Percentiles rank a stretch among this genome's conserved stretches.
Conservation (phyloP, 2,888 invertebrate genomes). For the Brachyptera risi region DNA sequence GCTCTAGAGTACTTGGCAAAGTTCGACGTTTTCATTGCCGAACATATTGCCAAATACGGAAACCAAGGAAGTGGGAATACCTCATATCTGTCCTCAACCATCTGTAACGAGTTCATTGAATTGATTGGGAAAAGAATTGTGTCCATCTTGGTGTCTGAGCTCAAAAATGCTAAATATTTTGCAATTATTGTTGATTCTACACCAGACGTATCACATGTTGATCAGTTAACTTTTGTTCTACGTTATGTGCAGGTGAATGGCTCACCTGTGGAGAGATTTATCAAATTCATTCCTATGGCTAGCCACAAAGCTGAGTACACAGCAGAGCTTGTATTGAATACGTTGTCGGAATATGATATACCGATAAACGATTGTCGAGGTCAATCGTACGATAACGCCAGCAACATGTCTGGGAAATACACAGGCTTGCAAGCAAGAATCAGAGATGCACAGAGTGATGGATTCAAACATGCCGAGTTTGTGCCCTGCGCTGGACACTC, state of each 20-base stretch:
- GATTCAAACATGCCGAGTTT: slow-evolving; percentile 14
- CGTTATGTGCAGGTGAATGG: slow-evolving; percentile 20
- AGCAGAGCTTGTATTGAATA: not conserved
- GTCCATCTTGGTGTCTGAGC: not conserved
- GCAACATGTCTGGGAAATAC: slow-evolving; percentile 18
- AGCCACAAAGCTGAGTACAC: slow-evolving; percentile 1
- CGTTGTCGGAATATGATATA: not conserved
- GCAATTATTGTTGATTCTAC: slow-evolving; percentile 26
- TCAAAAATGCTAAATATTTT: slow-evolving; percentile 23
- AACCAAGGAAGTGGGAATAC: slow-evolving; percentile 1
- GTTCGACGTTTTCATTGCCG: slow-evolving; percentile 2
- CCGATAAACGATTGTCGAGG: slow-evolving; percentile 16
- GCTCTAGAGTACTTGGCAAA: slow-evolving; percentile 9
- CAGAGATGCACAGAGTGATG: not conserved
- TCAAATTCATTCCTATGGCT: not conserved
- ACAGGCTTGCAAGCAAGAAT: slow-evolving; percentile 20
- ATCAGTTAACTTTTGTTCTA: slow-evolving; percentile 29
- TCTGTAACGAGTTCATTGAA: slow-evolving; percentile 18
- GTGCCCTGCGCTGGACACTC: slow-evolving; percentile 21
- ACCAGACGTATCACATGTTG: slow-evolving; percentile 29
- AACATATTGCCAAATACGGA: not conserved
- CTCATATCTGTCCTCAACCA: slow-evolving; percentile 4
- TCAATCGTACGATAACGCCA: slow-evolving; percentile 15
- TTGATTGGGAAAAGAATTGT: not conserved
- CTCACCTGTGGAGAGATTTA: slow-evolving; percentile 1